Evolutionary conservation across 1,140 invertebrate species (phyloP).

Genomic region (Parapsyche elsis): DNA sequence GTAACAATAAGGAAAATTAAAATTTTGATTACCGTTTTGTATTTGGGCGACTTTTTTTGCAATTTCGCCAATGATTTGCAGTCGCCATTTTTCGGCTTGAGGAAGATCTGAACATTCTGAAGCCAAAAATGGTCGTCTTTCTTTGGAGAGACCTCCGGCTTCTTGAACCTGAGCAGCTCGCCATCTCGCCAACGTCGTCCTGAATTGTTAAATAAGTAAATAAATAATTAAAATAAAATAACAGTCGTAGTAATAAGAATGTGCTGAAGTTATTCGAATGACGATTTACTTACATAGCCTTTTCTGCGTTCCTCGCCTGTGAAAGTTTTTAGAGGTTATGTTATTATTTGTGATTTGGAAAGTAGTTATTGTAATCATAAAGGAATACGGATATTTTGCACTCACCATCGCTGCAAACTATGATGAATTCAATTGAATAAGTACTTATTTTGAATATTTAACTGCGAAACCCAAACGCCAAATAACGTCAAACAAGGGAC

Average conservation of each 20-base stretch:
- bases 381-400: neutral
- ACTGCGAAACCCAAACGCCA: neutral
- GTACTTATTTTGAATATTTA: too few species aligned
- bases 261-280: conserved; percentile 40
- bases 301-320: conserved; percentile 85
- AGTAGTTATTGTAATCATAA: neutral
- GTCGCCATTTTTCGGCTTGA: conserved; percentile 94
- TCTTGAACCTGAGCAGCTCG: conserved; percentile 91
- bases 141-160: conserved; percentile 78
- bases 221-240: conserved; percentile 36
- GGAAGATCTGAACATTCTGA: conserved; percentile 91
- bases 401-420: too few species aligned
- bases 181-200: conserved; percentile 96
- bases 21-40: conserved; percentile 84
- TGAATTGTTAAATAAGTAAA: conserved; percentile 72
- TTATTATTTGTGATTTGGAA: neutral
- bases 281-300: conserved; percentile 80
- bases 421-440: too few species aligned
- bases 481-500: neutral
- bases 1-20: too few species aligned
- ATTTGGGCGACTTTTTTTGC: conserved; percentile 99
- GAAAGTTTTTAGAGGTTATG: conserved; percentile 55
- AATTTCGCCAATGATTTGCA: conserved; percentile 96
- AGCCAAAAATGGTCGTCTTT: conserved; percentile 91
- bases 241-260: conserved; percentile 26